phyloP scores from a whole-genome alignment of 2,113 vertebrate genomes.

The Alligator sinensis region DNA sequence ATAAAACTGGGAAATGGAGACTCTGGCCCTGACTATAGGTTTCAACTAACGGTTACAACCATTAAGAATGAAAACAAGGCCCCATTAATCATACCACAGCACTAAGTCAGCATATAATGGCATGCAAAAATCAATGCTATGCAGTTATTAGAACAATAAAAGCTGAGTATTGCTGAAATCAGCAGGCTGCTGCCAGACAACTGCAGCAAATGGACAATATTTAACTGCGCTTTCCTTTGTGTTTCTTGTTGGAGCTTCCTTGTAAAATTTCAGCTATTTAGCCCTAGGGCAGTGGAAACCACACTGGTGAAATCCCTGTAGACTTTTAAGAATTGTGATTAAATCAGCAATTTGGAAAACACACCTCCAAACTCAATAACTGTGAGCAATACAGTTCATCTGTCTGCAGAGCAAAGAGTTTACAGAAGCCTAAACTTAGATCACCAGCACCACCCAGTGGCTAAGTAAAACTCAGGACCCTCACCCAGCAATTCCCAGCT shows the following conservation, averaged over 20 bases:
- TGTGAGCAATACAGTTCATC: background rate
- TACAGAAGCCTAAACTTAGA: background rate
- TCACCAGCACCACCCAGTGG: constrained; percentile 63
- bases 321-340: background rate
- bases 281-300: background rate
- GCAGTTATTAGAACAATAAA: background rate
- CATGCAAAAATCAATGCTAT: background rate
- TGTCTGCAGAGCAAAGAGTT: background rate
- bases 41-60: background rate
- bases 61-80: rapidly evolving
- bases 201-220: background rate
- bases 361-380: background rate
- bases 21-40: background rate
- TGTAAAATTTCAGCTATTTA: background rate
- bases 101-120: background rate
- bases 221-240: background rate
- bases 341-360: background rate
- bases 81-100: background rate
- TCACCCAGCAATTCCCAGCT: background rate
- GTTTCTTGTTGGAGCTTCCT: background rate
- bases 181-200: background rate
- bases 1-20: background rate
- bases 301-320: rapidly evolving
- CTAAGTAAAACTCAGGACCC: background rate
- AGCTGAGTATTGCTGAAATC: background rate